These are phyloP conservation scores for Magallana angulata DNA, from an alignment of 1,140 invertebrate genomes.

Conservation along the genomic window DNA sequence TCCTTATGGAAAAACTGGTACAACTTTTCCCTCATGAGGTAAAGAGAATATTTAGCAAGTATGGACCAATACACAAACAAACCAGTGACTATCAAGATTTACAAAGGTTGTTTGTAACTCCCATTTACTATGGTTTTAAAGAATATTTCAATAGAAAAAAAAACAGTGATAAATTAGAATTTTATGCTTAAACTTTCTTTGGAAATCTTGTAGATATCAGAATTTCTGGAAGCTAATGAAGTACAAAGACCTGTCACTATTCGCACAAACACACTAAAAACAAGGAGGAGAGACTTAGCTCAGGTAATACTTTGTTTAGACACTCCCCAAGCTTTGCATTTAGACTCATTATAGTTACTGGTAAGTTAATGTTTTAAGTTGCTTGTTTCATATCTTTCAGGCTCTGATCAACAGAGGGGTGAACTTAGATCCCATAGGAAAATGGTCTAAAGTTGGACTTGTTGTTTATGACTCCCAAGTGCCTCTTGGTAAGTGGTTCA, in stretches of 20 bases:
- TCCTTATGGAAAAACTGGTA: constrained; percentile 96
- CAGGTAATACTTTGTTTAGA: constrained; percentile 81
- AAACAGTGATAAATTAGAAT: too few relatives aligned
- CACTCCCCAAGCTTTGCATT: too few relatives aligned
- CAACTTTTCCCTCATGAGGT: constrained; percentile 90
- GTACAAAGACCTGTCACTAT: constrained; percentile 96
- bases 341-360: not conserved
- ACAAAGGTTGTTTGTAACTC: too few relatives aligned
- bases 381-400: constrained; percentile 68
- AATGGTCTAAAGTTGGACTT: constrained; percentile 99
- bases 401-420: constrained; percentile 96
- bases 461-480: constrained; percentile 98
- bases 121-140: too few relatives aligned
- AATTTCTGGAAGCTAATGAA: constrained; percentile 98
- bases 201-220: constrained; percentile 84
- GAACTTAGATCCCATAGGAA: constrained; percentile 98
- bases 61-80: not conserved
- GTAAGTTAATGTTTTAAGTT: not conserved
- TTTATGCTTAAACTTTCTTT: too few relatives aligned
- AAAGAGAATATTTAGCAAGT: not conserved
- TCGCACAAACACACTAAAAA: constrained; percentile 97
- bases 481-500: constrained; percentile 86
- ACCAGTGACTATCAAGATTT: too few relatives aligned
- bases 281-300: constrained; percentile 93
- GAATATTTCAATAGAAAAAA: too few relatives aligned